Evolutionary conservation across 2,797 vertebrate species (phyloP).

Genomic region (Arnoldichthys spilopterus): DNA sequence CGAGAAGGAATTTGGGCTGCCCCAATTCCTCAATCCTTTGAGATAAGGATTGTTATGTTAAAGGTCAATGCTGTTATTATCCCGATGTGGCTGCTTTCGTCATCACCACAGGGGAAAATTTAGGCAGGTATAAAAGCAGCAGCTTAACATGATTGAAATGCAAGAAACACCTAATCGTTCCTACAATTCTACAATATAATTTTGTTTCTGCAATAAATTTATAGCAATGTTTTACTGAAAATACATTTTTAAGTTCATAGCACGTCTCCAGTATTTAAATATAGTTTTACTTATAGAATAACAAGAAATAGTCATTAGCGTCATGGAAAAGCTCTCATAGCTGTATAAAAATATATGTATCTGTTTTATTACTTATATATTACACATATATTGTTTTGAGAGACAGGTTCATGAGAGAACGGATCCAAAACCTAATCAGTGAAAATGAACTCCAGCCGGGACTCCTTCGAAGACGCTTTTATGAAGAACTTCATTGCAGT

Average conservation of each 20-base stretch:
- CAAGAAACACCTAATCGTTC: not conserved
- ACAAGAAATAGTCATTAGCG: not conserved
- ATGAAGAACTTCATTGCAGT: conserved; percentile 62
- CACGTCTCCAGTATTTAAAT: too few relatives aligned
- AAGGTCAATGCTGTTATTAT: not conserved
- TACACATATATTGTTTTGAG: too few relatives aligned
- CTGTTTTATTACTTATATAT: too few relatives aligned
- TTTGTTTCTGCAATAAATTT: not conserved
- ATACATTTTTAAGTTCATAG: too few relatives aligned
- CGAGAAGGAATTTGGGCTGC: too few relatives aligned
- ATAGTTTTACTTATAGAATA: not conserved
- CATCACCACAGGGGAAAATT: not conserved
- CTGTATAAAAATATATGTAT: not conserved
- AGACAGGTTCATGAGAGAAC: not conserved
- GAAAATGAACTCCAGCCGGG: conserved; percentile 63
- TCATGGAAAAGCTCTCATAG: not conserved
- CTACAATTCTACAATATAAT: not conserved
- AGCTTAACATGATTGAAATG: not conserved
- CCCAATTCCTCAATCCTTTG: too few relatives aligned
- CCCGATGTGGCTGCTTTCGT: not conserved
- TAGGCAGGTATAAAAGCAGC: not conserved
- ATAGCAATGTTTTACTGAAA: too few relatives aligned
- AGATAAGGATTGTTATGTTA: too few relatives aligned
- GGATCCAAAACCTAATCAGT: not conserved
- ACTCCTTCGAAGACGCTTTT: conserved; percentile 38